Percentiles rank a stretch among this genome's conserved stretches.
Conservation (phyloP, 2,797 vertebrate species). For the Tiaroga cobitis region DNA sequence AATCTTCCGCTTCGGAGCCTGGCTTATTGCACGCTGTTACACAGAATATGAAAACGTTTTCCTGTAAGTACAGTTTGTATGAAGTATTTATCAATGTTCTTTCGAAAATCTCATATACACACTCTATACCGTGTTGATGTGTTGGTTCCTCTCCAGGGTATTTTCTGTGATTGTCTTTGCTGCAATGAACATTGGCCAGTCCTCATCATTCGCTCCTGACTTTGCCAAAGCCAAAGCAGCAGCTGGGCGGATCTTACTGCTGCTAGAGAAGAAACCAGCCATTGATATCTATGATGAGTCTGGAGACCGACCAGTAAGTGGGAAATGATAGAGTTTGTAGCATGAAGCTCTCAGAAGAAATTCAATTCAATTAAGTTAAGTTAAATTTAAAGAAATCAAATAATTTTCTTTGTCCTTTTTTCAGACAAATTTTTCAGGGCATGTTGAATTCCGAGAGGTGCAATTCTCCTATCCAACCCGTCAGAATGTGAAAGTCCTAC, state of each 20-base stretch:
- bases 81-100: not conserved
- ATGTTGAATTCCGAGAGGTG: slow-evolving; percentile 74
- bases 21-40: slow-evolving; percentile 74
- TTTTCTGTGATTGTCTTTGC: slow-evolving; percentile 75
- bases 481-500: slow-evolving; percentile 73
- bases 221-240: slow-evolving; percentile 75
- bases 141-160: slow-evolving; percentile 64
- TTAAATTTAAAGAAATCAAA: not conserved
- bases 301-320: slow-evolving; percentile 73
- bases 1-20: slow-evolving; percentile 78
- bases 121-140: not conserved
- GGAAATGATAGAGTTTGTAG: not conserved
- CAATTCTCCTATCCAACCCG: slow-evolving; percentile 78
- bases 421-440: slow-evolving; percentile 71
- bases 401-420: not conserved
- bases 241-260: slow-evolving; percentile 71
- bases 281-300: slow-evolving; percentile 77
- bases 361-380: too few relatives aligned
- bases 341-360: too few relatives aligned
- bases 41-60: slow-evolving; percentile 77
- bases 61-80: slow-evolving; percentile 70
- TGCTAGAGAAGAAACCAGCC: slow-evolving; percentile 70
- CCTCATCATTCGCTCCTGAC: slow-evolving; percentile 73
- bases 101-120: not conserved
- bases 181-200: slow-evolving; percentile 74